These are phyloP conservation scores for Platygyra sinensis DNA, from an alignment of 64 coral and sea anemone species.

Conservation along the genomic window DNA sequence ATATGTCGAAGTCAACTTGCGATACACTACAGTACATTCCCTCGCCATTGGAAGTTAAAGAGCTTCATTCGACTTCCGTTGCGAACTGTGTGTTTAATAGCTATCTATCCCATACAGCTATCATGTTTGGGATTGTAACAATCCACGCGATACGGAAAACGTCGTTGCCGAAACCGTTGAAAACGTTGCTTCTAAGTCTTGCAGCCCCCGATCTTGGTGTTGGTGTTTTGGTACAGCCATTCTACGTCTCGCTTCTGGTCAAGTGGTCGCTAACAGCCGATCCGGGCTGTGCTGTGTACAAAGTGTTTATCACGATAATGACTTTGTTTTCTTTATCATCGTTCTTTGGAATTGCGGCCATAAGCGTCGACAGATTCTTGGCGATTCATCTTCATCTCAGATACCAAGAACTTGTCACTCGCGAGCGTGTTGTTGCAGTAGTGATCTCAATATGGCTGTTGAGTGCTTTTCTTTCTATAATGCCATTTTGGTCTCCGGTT, in stretches of 20 bases:
- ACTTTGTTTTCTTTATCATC: background rate
- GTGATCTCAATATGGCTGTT: background rate
- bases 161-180: background rate
- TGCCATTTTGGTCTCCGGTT: background rate
- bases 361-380: background rate
- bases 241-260: background rate
- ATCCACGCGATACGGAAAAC: background rate
- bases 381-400: background rate
- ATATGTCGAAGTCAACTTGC: background rate
- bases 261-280: background rate
- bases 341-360: background rate
- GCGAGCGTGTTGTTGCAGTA: background rate
- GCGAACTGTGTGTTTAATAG: background rate
- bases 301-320: background rate
- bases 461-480: background rate
- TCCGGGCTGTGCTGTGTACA: background rate
- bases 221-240: background rate
- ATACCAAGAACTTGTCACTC: background rate
- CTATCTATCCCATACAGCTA: background rate
- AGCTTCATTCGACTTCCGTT: background rate
- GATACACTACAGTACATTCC: background rate
- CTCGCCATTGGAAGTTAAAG: background rate
- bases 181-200: background rate
- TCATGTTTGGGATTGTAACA: background rate
- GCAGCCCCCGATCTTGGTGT: background rate